These are phyloP conservation scores for Trimorus sp. DNA, from an alignment of 2,888 invertebrate genomes.

Conservation along the genomic window DNA sequence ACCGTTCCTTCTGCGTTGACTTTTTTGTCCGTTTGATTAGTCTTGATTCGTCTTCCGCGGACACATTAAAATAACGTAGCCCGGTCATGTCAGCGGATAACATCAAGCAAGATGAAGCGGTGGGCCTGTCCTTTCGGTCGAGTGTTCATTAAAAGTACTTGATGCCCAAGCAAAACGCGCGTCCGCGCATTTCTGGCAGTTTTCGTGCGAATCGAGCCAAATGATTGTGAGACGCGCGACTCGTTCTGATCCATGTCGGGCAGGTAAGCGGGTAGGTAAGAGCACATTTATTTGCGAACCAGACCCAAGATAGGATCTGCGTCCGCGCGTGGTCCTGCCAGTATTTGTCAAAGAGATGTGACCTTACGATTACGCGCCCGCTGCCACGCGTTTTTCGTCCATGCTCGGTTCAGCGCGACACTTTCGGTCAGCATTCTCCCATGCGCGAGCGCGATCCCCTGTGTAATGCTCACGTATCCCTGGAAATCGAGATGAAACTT, in stretches of 20 bases:
- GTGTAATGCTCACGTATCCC: slow-evolving; percentile 41
- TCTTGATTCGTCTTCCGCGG: slow-evolving; percentile 28
- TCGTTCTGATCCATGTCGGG: slow-evolving; percentile 29
- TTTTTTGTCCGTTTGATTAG: slow-evolving; percentile 40
- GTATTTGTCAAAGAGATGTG: slow-evolving; percentile 80
- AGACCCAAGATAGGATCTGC: slow-evolving; percentile 78
- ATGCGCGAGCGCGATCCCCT: slow-evolving; percentile 35
- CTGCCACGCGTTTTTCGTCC: slow-evolving; percentile 27
- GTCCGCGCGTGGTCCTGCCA: slow-evolving; percentile 80
- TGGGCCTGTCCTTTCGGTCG: background rate
- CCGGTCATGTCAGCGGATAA: slow-evolving; percentile 14
- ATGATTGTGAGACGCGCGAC: slow-evolving; percentile 20
- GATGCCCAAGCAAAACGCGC: slow-evolving; percentile 12
- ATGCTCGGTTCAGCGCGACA: slow-evolving; percentile 18
- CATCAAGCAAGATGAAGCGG: background rate
- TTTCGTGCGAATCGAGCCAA: slow-evolving; percentile 15
- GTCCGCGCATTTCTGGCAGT: slow-evolving; percentile 22
- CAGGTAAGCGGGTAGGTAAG: slow-evolving; percentile 55
- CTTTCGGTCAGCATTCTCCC: slow-evolving; percentile 34
- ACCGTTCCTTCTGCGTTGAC: no score
- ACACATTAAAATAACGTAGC: slow-evolving; percentile 33
- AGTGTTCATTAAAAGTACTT: slow-evolving; percentile 31
- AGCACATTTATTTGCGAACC: slow-evolving; percentile 78
- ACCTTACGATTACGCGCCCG: slow-evolving; percentile 74
- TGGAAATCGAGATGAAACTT: slow-evolving; percentile 59